Conservation (phyloP, 2,113 vertebrate species). For the Platycercus adscitus region DNA sequence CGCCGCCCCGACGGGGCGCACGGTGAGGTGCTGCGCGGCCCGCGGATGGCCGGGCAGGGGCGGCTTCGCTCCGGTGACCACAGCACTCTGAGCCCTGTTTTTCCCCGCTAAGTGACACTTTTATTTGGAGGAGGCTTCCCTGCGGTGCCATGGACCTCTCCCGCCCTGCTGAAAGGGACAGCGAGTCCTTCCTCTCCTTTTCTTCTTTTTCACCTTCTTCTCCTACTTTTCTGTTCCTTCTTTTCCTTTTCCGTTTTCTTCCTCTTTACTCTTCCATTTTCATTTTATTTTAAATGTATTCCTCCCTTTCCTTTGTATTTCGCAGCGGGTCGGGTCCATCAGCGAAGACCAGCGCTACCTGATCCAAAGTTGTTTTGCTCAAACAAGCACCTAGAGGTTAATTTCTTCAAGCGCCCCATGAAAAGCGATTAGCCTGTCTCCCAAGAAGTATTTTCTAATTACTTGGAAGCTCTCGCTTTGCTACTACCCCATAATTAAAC, state of each 20-base stretch:
- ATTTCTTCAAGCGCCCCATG: conserved; percentile 55
- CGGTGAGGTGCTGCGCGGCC: neutral
- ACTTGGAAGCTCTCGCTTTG: conserved; percentile 54
- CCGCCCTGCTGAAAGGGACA: neutral
- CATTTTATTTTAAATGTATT: neutral
- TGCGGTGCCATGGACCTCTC: neutral
- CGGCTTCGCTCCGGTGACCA: neutral
- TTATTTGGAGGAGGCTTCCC: neutral
- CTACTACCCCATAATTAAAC: conserved; percentile 58
- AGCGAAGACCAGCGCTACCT: neutral
- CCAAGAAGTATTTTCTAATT: conserved; percentile 71
- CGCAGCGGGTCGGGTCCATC: neutral
- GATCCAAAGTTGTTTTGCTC: conserved; percentile 51
- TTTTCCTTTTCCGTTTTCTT: neutral
- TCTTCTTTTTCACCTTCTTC: neutral
- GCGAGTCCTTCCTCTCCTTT: neutral
- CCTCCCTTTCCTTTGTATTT: neutral
- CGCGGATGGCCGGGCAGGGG: neutral
- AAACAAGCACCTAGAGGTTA: conserved; percentile 44
- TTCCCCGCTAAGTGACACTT: neutral
- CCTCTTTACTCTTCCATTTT: neutral
- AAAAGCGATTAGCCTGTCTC: conserved; percentile 67
- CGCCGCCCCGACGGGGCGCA: neutral
- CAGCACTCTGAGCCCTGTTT: neutral
- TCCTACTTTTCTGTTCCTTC: neutral